Percentiles rank a stretch among this genome's conserved stretches.
Evolutionary conservation across 2,888 invertebrate species (phyloP).

Genomic region (Camponotus fellah): DNA sequence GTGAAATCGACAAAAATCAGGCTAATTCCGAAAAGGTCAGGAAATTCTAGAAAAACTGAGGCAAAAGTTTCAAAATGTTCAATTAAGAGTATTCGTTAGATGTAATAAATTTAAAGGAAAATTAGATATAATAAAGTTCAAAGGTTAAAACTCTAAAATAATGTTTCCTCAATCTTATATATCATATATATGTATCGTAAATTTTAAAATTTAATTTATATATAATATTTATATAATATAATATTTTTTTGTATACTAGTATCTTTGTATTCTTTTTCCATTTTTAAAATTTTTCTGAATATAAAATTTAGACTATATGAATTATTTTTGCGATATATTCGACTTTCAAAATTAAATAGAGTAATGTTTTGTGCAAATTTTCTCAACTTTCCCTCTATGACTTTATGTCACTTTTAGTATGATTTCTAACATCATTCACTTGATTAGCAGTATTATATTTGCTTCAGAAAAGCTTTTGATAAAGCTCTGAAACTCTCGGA

Average conservation of each 20-base stretch:
- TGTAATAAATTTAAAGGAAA: slow-evolving; percentile 7
- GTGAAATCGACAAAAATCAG: slow-evolving; percentile 8
- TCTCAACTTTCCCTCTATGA: not conserved
- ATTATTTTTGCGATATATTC: not conserved
- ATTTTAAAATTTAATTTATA: not conserved
- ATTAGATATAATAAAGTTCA: not conserved
- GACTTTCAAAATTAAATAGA: not conserved
- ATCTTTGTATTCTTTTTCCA: not conserved
- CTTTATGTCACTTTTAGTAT: not conserved
- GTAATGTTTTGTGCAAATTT: not conserved
- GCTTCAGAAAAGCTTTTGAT: not conserved
- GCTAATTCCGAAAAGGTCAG: slow-evolving; percentile 10
- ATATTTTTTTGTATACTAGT: not conserved
- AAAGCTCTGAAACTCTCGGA: not conserved
- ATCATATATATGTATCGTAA: not conserved
- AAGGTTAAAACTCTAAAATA: not conserved
- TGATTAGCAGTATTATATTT: not conserved
- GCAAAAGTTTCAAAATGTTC: not conserved
- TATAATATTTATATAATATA: not conserved
- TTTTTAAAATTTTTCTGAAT: not conserved
- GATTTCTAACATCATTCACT: not conserved
- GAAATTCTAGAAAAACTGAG: not conserved
- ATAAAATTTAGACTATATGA: not conserved
- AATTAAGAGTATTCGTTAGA: not conserved
- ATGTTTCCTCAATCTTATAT: not conserved